Evolutionary conservation across 2,797 vertebrate species (phyloP).

Genomic region (Buceros bicornis): DNA sequence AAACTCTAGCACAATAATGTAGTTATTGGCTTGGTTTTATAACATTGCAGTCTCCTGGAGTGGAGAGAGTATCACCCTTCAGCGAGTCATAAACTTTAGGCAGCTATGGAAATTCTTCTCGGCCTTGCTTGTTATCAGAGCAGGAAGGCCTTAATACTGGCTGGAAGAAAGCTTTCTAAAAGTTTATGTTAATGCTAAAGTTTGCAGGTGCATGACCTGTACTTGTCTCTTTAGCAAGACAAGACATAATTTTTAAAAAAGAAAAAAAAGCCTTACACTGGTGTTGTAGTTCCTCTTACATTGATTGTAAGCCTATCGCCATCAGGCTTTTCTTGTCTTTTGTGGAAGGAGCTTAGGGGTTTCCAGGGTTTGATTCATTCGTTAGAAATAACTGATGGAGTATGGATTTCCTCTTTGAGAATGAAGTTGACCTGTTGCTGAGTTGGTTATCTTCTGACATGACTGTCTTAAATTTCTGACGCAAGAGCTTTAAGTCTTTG

Average conservation of each 20-base stretch:
- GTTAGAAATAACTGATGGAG: neutral
- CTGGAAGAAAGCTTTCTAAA: neutral
- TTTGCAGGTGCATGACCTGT: neutral
- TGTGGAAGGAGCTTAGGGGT: neutral
- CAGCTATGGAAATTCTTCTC: neutral
- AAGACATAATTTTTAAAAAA: neutral
- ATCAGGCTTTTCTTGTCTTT: neutral
- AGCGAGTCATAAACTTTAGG: neutral
- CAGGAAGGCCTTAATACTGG: neutral
- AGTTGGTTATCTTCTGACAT: neutral
- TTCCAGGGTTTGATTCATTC: neutral
- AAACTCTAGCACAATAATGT: neutral
- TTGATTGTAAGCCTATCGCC: neutral
- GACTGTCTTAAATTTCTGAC: neutral
- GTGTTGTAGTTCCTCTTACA: neutral
- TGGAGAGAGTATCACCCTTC: neutral
- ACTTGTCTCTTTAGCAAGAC: neutral
- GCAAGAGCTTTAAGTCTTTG: neutral
- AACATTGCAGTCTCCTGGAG: neutral
- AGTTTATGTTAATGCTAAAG: neutral
- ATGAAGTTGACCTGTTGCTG: neutral
- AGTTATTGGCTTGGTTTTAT: slow-evolving; percentile 5
- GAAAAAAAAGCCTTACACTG: neutral
- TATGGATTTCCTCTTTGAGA: neutral
- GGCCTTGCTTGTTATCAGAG: neutral